These are phyloP conservation scores for Austrolebias charrua DNA, from an alignment of 2,797 vertebrate species.

Conservation along the genomic window DNA sequence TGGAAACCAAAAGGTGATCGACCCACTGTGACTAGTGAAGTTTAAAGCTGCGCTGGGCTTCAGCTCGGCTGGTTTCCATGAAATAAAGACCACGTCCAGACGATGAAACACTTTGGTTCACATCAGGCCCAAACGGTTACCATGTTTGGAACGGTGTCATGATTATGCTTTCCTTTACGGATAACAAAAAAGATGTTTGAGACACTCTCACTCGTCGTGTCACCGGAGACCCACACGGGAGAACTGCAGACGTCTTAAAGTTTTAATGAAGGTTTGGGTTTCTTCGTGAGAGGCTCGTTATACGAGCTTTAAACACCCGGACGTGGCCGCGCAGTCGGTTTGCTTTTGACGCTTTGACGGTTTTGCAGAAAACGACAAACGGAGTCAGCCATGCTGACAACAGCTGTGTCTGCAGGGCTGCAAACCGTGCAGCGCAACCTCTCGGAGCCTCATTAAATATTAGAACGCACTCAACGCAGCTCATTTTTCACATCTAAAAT, in stretches of 20 bases:
- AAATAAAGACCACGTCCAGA: too few species aligned
- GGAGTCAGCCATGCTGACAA: not conserved
- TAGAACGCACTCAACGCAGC: slow-evolving; percentile 57
- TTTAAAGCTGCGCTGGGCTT: not conserved
- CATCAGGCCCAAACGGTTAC: not conserved
- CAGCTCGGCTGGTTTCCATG: too few species aligned
- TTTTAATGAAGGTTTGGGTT: slow-evolving; percentile 82
- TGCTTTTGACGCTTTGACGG: too few species aligned
- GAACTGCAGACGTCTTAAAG: slow-evolving; percentile 70
- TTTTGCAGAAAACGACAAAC: not conserved
- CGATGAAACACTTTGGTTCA: not conserved
- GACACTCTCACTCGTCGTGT: slow-evolving; percentile 72
- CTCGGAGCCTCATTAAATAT: slow-evolving; percentile 54
- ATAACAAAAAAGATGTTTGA: slow-evolving; percentile 39
- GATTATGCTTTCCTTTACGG: not conserved
- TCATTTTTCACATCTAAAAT: slow-evolving; percentile 69
- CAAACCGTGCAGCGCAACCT: slow-evolving; percentile 3
- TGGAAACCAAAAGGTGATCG: slow-evolving; percentile 8
- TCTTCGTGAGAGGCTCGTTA: slow-evolving; percentile 48
- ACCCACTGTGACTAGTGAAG: not conserved
- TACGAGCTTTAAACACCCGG: slow-evolving; percentile 18
- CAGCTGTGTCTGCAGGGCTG: slow-evolving; percentile 10
- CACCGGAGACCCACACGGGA: slow-evolving; percentile 16
- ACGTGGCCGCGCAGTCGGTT: slow-evolving; percentile 6
- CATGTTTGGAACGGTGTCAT: not conserved